Evolutionary conservation across 2,797 vertebrate species (phyloP).

Genomic region (Coccyzus lansbergi): DNA sequence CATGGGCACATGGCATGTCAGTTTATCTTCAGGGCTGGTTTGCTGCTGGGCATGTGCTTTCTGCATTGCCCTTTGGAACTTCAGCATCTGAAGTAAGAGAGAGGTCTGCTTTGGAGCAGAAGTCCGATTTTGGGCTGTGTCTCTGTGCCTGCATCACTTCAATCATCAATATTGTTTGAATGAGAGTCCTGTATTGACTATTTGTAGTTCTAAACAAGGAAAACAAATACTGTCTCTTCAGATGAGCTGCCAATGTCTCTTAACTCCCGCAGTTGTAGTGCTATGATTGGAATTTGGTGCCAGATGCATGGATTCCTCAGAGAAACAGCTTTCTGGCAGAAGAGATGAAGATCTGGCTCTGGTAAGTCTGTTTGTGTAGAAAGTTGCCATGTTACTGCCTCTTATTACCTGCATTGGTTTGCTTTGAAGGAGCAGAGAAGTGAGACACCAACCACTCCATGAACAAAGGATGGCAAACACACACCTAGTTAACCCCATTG

Average conservation of each 20-base stretch:
- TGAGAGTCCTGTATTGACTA: conserved; percentile 55
- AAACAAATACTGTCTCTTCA: conserved; percentile 69
- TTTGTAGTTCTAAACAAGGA: conserved; percentile 54
- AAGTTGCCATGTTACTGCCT: conserved; percentile 21
- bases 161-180: conserved; percentile 25
- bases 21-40: neutral
- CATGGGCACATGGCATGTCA: rapidly evolving
- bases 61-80: neutral
- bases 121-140: neutral
- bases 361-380: conserved; percentile 4
- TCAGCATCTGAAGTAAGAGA: neutral
- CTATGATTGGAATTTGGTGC: conserved; percentile 51
- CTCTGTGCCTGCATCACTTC: conserved; percentile 10
- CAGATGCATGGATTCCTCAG: conserved; percentile 66
- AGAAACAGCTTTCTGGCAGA: conserved; percentile 65
- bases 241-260: conserved; percentile 56
- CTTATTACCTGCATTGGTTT: conserved; percentile 28
- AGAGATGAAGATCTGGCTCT: conserved; percentile 39
- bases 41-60: neutral
- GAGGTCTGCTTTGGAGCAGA: neutral
- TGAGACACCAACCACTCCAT: neutral
- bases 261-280: conserved; percentile 8
- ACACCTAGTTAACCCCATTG: neutral
- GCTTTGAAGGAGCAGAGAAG: neutral
- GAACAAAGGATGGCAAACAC: neutral